Conservation (phyloP, 1,140 invertebrate species). For the Atta texana region DNA sequence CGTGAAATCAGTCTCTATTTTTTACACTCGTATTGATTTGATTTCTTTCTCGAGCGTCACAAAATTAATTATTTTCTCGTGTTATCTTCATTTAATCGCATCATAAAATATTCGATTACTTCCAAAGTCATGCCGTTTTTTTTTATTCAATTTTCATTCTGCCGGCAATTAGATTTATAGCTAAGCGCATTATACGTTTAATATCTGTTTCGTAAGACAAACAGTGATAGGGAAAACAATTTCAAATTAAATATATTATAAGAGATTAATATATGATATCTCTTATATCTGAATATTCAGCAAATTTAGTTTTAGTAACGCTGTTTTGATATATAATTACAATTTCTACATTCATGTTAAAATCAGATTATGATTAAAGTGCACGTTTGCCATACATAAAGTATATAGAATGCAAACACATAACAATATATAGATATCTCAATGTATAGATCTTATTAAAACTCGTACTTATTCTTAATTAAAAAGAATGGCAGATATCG, state of each 20-base stretch:
- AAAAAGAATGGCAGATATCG: slow-evolving; percentile 61
- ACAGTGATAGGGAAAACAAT: slow-evolving; percentile 14
- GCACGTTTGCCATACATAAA: slow-evolving; percentile 64
- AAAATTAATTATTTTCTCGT: slow-evolving; percentile 40
- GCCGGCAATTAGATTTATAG: slow-evolving; percentile 5
- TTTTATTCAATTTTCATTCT: slow-evolving; percentile 16
- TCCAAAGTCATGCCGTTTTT: slow-evolving; percentile 1
- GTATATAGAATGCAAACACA: slow-evolving; percentile 61
- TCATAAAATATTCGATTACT: slow-evolving; percentile 24
- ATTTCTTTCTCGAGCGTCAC: slow-evolving; percentile 35
- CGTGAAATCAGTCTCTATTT: slow-evolving; percentile 71
- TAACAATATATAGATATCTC: slow-evolving; percentile 65
- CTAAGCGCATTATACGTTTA: slow-evolving; percentile 27
- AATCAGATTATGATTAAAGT: slow-evolving; percentile 63
- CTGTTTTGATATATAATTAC: slow-evolving; percentile 66
- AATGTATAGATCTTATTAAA: slow-evolving; percentile 69
- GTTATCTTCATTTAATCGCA: slow-evolving; percentile 18
- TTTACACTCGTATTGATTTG: slow-evolving; percentile 52
- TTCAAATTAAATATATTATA: slow-evolving; percentile 49
- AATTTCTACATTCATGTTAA: slow-evolving; percentile 64
- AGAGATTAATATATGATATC: slow-evolving; percentile 58
- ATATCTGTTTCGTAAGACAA: slow-evolving; percentile 19
- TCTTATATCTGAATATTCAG: slow-evolving; percentile 56
- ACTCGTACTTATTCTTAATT: slow-evolving; percentile 66
- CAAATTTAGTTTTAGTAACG: slow-evolving; percentile 67